Conservation (phyloP, 2,797 vertebrate genomes). For the Bovichtus diacanthus region DNA sequence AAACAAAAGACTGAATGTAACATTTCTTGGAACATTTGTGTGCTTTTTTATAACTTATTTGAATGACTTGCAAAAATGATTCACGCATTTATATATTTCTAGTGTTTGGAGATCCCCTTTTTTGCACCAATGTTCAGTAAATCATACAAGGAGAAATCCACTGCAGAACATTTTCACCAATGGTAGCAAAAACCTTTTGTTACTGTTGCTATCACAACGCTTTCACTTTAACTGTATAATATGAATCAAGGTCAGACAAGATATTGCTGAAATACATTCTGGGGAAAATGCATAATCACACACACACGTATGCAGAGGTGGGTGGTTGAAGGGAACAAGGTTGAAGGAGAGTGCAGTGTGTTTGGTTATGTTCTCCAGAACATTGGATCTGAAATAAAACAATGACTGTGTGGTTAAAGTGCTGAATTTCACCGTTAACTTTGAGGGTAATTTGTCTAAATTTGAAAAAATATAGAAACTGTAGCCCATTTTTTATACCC, state of each 20-base stretch:
- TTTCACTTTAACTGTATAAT: conserved; percentile 16
- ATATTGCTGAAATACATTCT: conserved; percentile 30
- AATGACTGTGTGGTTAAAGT: neutral
- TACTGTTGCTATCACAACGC: conserved; percentile 46
- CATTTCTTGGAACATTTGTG: neutral
- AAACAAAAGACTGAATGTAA: neutral
- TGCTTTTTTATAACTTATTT: neutral
- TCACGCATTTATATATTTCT: neutral
- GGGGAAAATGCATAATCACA: conserved; percentile 13
- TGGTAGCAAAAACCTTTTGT: neutral
- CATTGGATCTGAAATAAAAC: neutral
- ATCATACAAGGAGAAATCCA: neutral
- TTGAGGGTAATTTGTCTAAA: neutral
- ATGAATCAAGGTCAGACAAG: conserved; percentile 34
- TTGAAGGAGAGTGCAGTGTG: neutral
- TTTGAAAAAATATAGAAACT: neutral
- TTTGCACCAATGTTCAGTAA: neutral
- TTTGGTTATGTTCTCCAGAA: neutral
- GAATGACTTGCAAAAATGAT: neutral
- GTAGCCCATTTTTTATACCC: neutral
- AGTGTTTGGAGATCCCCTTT: neutral
- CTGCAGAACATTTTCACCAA: neutral
- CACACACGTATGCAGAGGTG: neutral
- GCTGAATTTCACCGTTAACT: conserved; percentile 3
- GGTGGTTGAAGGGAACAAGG: neutral